A percentile compares a stretch with the other conserved stretches of the same genome.
Evolutionary conservation across 2,797 vertebrate genomes (phyloP).

Genomic region (Limnodromus scolopaceus): DNA sequence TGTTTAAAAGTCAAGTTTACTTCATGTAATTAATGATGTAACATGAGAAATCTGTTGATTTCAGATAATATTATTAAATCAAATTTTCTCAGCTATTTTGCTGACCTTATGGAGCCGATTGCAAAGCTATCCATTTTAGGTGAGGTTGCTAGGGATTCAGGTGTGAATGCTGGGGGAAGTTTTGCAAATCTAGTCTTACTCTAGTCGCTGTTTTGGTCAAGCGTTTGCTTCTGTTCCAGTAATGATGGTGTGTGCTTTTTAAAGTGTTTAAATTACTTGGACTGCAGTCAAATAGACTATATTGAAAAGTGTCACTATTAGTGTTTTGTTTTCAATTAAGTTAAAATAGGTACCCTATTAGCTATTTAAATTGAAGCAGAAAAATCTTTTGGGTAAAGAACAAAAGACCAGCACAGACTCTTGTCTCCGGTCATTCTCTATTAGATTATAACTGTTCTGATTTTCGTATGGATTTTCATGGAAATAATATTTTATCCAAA

Average conservation of each 20-base stretch:
- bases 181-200: not conserved
- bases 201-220: not conserved
- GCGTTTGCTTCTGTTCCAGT: not conserved
- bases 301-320: not conserved
- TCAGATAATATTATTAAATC: not conserved
- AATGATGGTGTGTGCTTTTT: not conserved
- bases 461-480: not conserved
- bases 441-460: not conserved
- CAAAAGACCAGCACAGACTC: not conserved
- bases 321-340: not conserved
- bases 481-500: not conserved
- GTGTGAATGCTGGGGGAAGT: not conserved
- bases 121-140: not conserved
- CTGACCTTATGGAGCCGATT: not conserved
- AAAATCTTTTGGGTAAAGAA: not conserved
- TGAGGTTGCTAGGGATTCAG: not conserved
- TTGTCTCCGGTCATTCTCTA: not conserved
- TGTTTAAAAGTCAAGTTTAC: not conserved
- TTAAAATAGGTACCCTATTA: not conserved
- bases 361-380: not conserved
- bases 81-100: not conserved
- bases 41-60: not conserved
- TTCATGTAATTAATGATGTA: not conserved
- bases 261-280: not conserved
- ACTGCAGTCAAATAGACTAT: not conserved